Conservation (phyloP, 2,888 invertebrate genomes). For the Napeogenes inachia region DNA sequence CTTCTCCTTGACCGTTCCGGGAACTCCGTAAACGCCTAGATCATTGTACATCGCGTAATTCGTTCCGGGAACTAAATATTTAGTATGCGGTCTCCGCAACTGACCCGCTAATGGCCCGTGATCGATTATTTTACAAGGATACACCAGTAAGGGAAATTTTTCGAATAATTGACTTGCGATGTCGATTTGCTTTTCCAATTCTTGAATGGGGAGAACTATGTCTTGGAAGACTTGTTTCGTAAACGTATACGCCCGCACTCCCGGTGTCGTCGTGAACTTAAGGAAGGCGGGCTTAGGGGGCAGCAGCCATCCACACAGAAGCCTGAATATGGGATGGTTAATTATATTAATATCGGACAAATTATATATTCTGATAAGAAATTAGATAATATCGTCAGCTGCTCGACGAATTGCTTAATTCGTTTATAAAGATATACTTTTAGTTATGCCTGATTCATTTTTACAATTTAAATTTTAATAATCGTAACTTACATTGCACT, state of each 20-base stretch:
- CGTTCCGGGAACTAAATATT: constrained; percentile 80
- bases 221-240: constrained; percentile 85
- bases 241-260: constrained; percentile 81
- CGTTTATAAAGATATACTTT: too few species aligned
- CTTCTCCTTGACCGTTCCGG: constrained; percentile 79
- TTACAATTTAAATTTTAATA: too few species aligned
- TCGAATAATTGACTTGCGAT: constrained; percentile 79
- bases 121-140: constrained; percentile 82
- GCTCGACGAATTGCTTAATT: too few species aligned
- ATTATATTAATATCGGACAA: not conserved
- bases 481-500: too few species aligned
- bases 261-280: constrained; percentile 84
- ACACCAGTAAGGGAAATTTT: constrained; percentile 82
- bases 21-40: constrained; percentile 83
- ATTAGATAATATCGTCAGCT: not conserved
- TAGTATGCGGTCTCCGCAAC: constrained; percentile 71
- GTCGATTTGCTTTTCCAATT: constrained; percentile 80
- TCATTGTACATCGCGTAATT: constrained; percentile 85
- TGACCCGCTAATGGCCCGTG: constrained; percentile 79
- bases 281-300: constrained; percentile 84
- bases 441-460: too few species aligned
- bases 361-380: not conserved
- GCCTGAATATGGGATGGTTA: constrained; percentile 77
- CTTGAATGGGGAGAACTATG: constrained; percentile 81
- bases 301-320: constrained; percentile 81